Percentiles rank a stretch among this genome's conserved stretches.
Evolutionary conservation across 2,888 invertebrate species (phyloP).

Genomic region (Metacarcinus magister): DNA sequence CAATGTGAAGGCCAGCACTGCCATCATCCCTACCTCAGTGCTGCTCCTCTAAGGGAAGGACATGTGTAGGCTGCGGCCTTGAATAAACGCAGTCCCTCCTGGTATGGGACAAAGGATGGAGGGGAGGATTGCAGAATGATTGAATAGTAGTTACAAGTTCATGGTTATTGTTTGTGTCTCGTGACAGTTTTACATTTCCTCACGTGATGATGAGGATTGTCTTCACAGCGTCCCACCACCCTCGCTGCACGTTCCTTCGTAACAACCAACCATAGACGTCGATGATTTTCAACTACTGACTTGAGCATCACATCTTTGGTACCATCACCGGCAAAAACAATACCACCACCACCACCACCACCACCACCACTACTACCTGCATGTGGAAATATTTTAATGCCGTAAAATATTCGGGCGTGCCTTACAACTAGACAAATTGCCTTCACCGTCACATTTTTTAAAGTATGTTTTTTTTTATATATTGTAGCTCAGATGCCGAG

Average conservation of each 20-base stretch:
- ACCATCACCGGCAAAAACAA: not conserved
- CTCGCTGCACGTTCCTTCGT: too few relatives aligned
- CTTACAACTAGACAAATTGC: not conserved
- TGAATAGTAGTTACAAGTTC: not conserved
- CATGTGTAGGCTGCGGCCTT: not conserved
- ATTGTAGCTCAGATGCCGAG: not conserved
- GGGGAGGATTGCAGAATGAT: not conserved
- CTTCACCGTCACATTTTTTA: not conserved
- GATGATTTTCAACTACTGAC: not conserved
- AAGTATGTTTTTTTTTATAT: not conserved
- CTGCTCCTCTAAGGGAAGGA: not conserved
- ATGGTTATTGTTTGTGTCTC: not conserved
- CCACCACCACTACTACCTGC: not conserved
- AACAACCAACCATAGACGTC: not conserved
- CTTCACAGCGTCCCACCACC: too few relatives aligned
- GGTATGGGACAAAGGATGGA: not conserved
- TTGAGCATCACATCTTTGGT: not conserved
- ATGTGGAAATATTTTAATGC: not conserved
- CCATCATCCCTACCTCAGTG: not conserved
- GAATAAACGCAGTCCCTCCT: not conserved
- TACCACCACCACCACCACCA: not conserved
- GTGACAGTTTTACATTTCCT: not conserved
- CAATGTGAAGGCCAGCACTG: not conserved
- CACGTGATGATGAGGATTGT: not conserved
- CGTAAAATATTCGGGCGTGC: not conserved